Evolutionary conservation across 2,888 invertebrate genomes (phyloP), one percentile per base, ranked within the genome.

Genomic region (Drosophila rubida): DNA sequence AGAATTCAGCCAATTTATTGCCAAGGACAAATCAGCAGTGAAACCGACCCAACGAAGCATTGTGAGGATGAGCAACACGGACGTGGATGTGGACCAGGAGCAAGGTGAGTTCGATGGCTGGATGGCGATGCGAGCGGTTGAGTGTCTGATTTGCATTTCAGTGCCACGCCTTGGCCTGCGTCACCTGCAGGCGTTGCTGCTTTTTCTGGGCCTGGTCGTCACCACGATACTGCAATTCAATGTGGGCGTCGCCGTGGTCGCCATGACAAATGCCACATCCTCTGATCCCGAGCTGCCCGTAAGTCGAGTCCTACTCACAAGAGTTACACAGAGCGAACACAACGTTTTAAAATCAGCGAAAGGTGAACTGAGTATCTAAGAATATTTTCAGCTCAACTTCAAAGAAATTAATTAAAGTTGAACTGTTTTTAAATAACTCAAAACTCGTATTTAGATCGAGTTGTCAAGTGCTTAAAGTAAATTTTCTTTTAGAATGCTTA

Each of bases 231-330:
- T 95, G 64, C 92, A 96, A 51, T 94, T 95, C 48, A 94, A 94
- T 81, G 93, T 96, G 88, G 95, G 95, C 1, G 95, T 96, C n/a
- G 95, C 95, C 0, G 93, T 96, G 54, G 94, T 96, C 2, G 95
- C 95, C 19, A 96, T 96, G 95, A 94, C 95, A 1, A 94, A 95
- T 74, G 85, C 89, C 23, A n/a, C 87, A 78, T 7, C 90, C 89
- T 60, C 70, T 14, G 88, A 90, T 80, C 61, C 77, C 8, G 72
- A 89, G 23, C 79, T 87, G 70, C 88, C 89, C 44, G 91, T 91
- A 78, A 75, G 84, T 70, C 4, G 4, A 32, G 5, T 32, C 32
- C n/a, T 32, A n/a, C 5, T 32, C n/a, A n/a, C 32, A n/a, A 4
- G n/a, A 32, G n/a, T 32, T 32, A 32, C 32, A 32, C n/a, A 32